Evolutionary conservation across 2,888 invertebrate genomes (phyloP).

Genomic region (Spilosoma lubricipeda): DNA sequence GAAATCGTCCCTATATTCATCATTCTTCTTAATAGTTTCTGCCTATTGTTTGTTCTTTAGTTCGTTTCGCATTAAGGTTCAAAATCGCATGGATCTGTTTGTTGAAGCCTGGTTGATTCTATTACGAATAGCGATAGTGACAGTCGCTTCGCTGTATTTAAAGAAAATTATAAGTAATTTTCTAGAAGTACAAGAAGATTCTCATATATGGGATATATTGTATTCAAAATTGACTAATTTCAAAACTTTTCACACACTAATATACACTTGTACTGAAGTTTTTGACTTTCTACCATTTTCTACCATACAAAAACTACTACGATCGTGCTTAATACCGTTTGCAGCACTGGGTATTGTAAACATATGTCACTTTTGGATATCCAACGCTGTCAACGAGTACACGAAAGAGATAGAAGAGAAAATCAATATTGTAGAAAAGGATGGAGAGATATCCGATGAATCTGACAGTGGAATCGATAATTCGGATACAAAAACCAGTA

Average conservation of each 20-base stretch:
- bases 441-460: slow-evolving; percentile 70
- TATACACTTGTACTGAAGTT: slow-evolving; percentile 92
- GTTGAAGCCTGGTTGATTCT: slow-evolving; percentile 67
- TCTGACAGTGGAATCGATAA: slow-evolving; percentile 86
- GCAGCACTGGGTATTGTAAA: slow-evolving; percentile 77
- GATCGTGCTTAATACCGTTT: slow-evolving; percentile 87
- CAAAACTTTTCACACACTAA: slow-evolving; percentile 90
- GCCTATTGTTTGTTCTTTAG: slow-evolving; percentile 73
- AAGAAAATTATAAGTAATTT: slow-evolving; percentile 75
- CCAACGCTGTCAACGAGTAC: slow-evolving; percentile 28
- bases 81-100: slow-evolving; percentile 63
- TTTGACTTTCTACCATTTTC: slow-evolving; percentile 90
- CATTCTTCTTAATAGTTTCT: slow-evolving; percentile 75
- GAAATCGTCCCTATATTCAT: slow-evolving; percentile 80
- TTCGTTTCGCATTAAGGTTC: slow-evolving; percentile 66
- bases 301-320: slow-evolving; percentile 80
- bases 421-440: slow-evolving; percentile 41
- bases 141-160: slow-evolving; percentile 67
- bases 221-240: slow-evolving; percentile 89
- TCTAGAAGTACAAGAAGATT: slow-evolving; percentile 81
- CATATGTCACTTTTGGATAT: slow-evolving; percentile 72
- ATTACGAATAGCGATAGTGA: slow-evolving; percentile 59
- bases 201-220: slow-evolving; percentile 91
- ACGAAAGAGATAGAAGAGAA: slow-evolving; percentile 52
- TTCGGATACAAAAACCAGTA: slow-evolving; percentile 71